Evolutionary conservation across 2,113 vertebrate genomes (phyloP), one percentile per base, ranked within the genome.

Genomic region (Salminus brasiliensis): DNA sequence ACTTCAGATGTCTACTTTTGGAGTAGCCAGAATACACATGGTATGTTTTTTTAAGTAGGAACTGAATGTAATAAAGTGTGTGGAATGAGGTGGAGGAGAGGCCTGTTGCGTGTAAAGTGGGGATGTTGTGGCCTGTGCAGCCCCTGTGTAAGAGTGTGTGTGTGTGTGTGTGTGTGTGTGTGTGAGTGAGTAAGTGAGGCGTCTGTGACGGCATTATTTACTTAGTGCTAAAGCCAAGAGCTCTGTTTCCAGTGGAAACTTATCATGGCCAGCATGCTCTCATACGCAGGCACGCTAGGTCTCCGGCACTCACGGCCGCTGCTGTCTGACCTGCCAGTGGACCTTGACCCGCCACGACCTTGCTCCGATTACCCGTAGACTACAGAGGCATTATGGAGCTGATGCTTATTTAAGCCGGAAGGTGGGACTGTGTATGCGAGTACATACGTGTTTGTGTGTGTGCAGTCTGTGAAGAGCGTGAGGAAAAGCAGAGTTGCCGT

Each of bases 131-230:
- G 62, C 62, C 62, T 36, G 30, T 12, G 18, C 32, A n/a, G 62
- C 30, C 32, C 18, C 62, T 32, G 11, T 52, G 43, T n/a, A n/a
- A 21, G 29, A 9, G 72, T 62, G 15, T 70, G 15, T 41, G 18
- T 52, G 78, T 23, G 29, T 13, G 72, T 62, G 15, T 70, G 15
- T 41, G 18, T 52, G 78, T 23, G 55, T 71, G 36, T 18, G 29
- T 72, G 30, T 52, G 43, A n/a, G n/a, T n/a, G n/a, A n/a, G n/a
- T n/a, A n/a, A n/a, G n/a, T 18, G 16, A 52, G 43, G 34, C 45
- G 52, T 66, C 45, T 77, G 27, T 69, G 49, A 55, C 43, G 43
- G 45, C 72, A 75, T 79, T 79, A 81, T 84, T 81, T 76, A 63
- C n/a, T 53, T 70, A 21, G 36, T 21, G 13, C 57, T 52, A 25